phyloP scores from a whole-genome alignment of 53 echinoderm and acorn worm genomes.

The Astropecten irregularis region DNA sequence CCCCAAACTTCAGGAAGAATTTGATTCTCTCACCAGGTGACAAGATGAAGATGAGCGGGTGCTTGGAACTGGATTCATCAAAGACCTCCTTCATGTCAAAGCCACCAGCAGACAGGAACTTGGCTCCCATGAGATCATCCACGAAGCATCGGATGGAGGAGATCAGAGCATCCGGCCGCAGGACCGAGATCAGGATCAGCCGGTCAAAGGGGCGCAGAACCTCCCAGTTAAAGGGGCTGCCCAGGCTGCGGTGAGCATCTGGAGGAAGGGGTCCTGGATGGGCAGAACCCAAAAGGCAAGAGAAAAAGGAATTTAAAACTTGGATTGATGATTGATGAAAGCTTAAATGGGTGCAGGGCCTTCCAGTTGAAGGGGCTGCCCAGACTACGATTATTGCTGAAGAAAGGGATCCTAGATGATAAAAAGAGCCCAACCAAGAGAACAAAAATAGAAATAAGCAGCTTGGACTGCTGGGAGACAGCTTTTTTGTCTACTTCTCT shows the following conservation, averaged over 20 bases:
- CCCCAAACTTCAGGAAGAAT: too few species aligned
- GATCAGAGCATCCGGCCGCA: slow-evolving; percentile 81
- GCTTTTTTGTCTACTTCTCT: too few species aligned
- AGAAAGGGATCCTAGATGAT: neutral
- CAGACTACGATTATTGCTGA: slow-evolving; percentile 5
- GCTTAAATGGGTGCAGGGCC: slow-evolving; percentile 47
- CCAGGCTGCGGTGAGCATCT: slow-evolving; percentile 27
- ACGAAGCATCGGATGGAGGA: slow-evolving; percentile 78
- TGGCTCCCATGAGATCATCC: slow-evolving; percentile 83
- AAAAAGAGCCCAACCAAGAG: too few species aligned
- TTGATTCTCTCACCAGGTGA: slow-evolving; percentile 78
- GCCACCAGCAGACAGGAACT: slow-evolving; percentile 84
- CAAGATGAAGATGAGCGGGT: slow-evolving; percentile 94
- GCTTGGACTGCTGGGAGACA: neutral
- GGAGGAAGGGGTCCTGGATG: neutral
- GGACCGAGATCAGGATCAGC: slow-evolving; percentile 77
- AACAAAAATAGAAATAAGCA: neutral
- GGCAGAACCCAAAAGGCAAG: too few species aligned
- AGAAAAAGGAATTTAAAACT: neutral
- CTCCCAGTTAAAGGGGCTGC: slow-evolving; percentile 95
- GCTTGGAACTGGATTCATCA: slow-evolving; percentile 88
- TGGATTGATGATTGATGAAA: neutral
- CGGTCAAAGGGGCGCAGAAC: slow-evolving; percentile 80
- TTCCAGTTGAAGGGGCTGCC: slow-evolving; percentile 95
- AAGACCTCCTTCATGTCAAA: slow-evolving; percentile 96